Evolutionary conservation across 92 coral and sea anemone genomes (phyloP), one percentile per base, ranked within the genome.

Genomic region (Desmophyllum pertusum): DNA sequence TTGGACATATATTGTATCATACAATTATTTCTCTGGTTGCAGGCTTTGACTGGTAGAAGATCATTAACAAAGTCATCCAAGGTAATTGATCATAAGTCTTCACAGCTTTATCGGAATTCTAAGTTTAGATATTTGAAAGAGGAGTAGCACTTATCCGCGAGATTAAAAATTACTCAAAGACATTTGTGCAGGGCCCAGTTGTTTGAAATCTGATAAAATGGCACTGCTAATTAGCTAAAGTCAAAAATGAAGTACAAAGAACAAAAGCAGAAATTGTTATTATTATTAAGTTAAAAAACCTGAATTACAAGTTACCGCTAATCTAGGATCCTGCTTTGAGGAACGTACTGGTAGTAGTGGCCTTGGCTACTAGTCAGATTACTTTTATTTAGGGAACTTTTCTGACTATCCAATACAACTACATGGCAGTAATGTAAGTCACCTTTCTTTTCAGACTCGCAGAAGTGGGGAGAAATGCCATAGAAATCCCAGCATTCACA

Each of bases 401-500:
- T 2, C 7, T 21, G 0, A 0, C 61, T 14, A 51, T 53, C 4
- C 61, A 53, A 21, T 53, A 53, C 25, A 19, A 19, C n/a, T n/a
- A n/a, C n/a, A n/a, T n/a, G 61, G 14, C 30, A 55, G 59, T 55
- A n/a, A 55, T 0, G 30, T n/a, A 55, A 23, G 14, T 41, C 14
- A n/a, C 42, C 27, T 38, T 52, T 40, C 30, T 48, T 70, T 76
- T 61, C 51, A 95, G 96, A 59, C 89, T 36, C 90, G 94, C 6
- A 89, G 77, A 52, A 73, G 87, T 30, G 89, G 90, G 3, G 95
- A 90, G 36, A 91, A 90, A 63, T 88, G 92, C 78, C 91, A 89
- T 31, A 93, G 98, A 64, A 86, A 91, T 37, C 91, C 87, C 48
- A 95, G 93, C 70, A 77, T 88, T 13, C 98, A 96, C 39, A 96